Evolutionary conservation across 2,797 vertebrate genomes (phyloP), one percentile per base, ranked within the genome.

Genomic region (Capromys pilorides): DNA sequence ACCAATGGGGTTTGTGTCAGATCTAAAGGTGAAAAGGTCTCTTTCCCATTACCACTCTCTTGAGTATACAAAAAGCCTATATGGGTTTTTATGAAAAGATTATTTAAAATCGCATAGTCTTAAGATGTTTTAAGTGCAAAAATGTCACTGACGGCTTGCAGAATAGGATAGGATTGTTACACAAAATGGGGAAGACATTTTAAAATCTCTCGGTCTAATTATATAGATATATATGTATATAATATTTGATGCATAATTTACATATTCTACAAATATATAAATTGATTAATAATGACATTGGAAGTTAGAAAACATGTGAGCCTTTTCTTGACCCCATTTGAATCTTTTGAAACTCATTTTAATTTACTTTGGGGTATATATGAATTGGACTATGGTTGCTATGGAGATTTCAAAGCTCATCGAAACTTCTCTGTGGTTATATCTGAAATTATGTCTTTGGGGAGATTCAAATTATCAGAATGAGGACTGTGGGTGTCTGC

Each of bases 361-460:
- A 97, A 95, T 95, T 88, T 96, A 90, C 97, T 97, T 96, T 97
- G 41, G 86, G 94, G 95, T 94, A 86, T 87, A 94, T 0, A 2
- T 97, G 97, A 96, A 96, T 96, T 97, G 97, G 97, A 86, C 95
- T 69, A 95, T 94, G 92, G 98, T 98, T 98, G 97, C 97, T 97
- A 98, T 98, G 97, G 98, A 95, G 97, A 98, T 96, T 96, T 98
- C 94, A 97, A 97, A 98, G 96, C 94, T 98, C 96, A 98, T 97
- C 96, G 97, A 98, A 97, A 97, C 88, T 96, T 97, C 93, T 97
- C 96, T 95, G 69, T 96, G 97, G 97, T 98, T 98, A 96, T 96
- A 91, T 97, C 95, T 98, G 95, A 97, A 97, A 97, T 97, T 84
- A 97, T 87, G 80, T 95, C 93, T 97, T 96, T 97, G 97, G 97